phyloP scores from a whole-genome alignment of 2,888 invertebrate genomes.

The Idaea dimidiata region DNA sequence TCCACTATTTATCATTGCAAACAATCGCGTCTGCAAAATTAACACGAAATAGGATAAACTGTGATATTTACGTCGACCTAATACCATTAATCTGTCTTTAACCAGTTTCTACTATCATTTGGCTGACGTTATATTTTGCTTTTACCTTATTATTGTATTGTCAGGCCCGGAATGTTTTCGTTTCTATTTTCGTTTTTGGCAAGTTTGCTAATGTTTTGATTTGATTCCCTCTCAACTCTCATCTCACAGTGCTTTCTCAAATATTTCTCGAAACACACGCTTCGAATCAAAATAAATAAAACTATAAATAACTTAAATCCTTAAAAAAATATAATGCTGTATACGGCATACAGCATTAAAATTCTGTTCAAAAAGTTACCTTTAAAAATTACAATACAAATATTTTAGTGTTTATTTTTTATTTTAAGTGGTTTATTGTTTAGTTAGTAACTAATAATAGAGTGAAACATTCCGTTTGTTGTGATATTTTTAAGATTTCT shows the following conservation, averaged over 20 bases:
- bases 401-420: constrained; percentile 30
- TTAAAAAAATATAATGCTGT: constrained; percentile 61
- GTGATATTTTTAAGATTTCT: constrained; percentile 41
- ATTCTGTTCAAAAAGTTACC: constrained; percentile 56
- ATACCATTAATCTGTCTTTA: not conserved
- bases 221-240: constrained; percentile 37
- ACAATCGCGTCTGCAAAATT: too few relatives aligned
- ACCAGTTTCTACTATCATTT: not conserved
- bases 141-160: constrained; percentile 10
- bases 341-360: constrained; percentile 57
- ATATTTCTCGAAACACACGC: constrained; percentile 33
- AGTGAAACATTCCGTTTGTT: constrained; percentile 54
- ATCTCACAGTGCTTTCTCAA: constrained; percentile 39
- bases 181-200: constrained; percentile 61
- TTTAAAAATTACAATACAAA: constrained; percentile 44
- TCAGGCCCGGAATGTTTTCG: constrained; percentile 10
- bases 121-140: not conserved
- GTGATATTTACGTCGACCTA: not conserved
- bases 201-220: constrained; percentile 43
- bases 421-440: constrained; percentile 19
- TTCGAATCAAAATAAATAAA: constrained; percentile 26
- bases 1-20: too few relatives aligned
- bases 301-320: constrained; percentile 26
- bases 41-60: too few relatives aligned
- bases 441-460: constrained; percentile 29